Evolutionary conservation across 2,797 vertebrate species (phyloP), one percentile per base, ranked within the genome.

Genomic region (Catostomus latipinnis): DNA sequence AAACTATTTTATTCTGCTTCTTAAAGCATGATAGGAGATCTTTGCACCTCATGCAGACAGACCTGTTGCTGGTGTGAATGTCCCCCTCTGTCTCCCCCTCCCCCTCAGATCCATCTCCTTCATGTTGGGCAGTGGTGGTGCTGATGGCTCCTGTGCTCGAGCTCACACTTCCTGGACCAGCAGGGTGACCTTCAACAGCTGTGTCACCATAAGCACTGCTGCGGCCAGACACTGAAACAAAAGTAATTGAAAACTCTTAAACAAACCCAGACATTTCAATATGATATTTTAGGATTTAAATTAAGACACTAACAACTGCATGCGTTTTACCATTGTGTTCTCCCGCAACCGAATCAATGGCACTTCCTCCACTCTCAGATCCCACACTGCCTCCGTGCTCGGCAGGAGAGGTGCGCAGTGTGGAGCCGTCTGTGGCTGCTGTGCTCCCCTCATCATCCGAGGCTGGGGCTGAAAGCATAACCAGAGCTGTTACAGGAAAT

Each of bases 361-460:
- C 98, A 16, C 98, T 99, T 83, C 98, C 98, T 5, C 98, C 98
- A 8, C 98, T 99, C 93, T 99, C 98, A 0, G 98, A 99, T 87
- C 98, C 98, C 92, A 98, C 97, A 5, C 98, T 99, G 81, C 98
- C 98, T 0, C 97, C 98, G 0, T 99, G 98, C 89, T 99, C 98
- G 0, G 98, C 98, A 5, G 98, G 98, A 5, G 98, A 99, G 0
- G 98, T 99, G 84, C 98, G 94, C 83, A 99, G 94, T 0, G 98
- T 99, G 9, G 98, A 99, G 86, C 98, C 98, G 11, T 99, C 98
- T 0, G 98, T 99, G 2, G 98, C 98, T 4, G 98, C 97, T 1
- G 98, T 99, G 93, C 97, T 99, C 93, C 98, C 98, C 88, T 99
- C 98, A 14, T 99, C 98, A 16, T 99, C 98, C 11, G 98, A 99